phyloP scores from a whole-genome alignment of 2,888 invertebrate species.

The Acronicta psi region DNA sequence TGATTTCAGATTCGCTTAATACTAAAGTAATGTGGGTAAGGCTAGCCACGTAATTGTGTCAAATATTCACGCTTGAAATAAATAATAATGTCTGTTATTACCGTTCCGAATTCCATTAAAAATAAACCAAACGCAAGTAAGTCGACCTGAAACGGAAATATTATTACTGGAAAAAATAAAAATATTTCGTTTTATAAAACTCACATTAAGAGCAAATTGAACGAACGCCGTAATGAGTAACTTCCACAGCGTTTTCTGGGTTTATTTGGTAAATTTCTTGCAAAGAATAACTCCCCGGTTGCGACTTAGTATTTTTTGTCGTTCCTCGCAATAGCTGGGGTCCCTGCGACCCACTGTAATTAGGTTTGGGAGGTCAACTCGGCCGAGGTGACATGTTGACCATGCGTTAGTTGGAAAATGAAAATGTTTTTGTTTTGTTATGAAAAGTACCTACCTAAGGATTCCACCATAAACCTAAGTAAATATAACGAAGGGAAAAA shows the following conservation, averaged over 20 bases:
- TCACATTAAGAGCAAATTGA: constrained; percentile 45
- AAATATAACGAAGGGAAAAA: neutral
- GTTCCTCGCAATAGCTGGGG: constrained; percentile 31
- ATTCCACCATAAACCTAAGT: neutral
- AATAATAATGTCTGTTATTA: constrained; percentile 6
- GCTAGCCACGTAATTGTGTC: too few relatives aligned
- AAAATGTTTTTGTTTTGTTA: constrained; percentile 19
- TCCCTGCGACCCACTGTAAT: constrained; percentile 52
- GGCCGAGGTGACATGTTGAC: constrained; percentile 34
- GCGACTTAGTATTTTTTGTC: constrained; percentile 44
- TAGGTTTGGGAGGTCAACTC: constrained; percentile 52
- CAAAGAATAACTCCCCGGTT: constrained; percentile 40
- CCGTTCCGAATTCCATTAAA: constrained; percentile 18
- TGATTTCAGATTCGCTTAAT: too few relatives aligned
- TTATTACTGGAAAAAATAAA: constrained; percentile 12
- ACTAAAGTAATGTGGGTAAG: too few relatives aligned
- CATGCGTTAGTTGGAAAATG: constrained; percentile 24
- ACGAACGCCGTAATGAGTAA: constrained; percentile 40
- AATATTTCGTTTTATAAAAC: constrained; percentile 32
- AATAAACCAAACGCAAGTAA: constrained; percentile 7
- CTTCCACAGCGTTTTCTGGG: constrained; percentile 26
- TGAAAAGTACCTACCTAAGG: neutral
- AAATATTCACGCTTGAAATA: too few relatives aligned
- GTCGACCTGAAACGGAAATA: constrained; percentile 4
- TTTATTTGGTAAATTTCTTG: constrained; percentile 49